Evolutionary conservation across 2,797 vertebrate genomes (phyloP), one percentile per base, ranked within the genome.

Genomic region (Arctocebus calabarensis): DNA sequence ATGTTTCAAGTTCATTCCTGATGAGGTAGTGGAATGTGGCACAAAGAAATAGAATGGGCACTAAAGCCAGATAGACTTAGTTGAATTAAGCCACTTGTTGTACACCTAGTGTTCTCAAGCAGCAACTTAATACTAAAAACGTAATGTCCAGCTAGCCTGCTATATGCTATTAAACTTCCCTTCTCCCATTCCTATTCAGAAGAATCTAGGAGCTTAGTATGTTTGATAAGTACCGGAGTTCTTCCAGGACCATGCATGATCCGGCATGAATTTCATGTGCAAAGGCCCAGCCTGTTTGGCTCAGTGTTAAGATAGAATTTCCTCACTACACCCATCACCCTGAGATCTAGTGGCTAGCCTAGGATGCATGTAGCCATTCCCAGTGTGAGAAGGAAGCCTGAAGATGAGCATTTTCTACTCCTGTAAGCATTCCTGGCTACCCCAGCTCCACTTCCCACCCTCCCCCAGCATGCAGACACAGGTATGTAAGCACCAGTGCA

Each of bases 81-180:
- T 62, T 81, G 27, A 17, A 89, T 19, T 77, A 74, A 55, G 10
- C 43, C 32, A 81, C 5, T 79, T 90, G 52, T 0, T 86, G 2
- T 64, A 73, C 29, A n/a, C 43, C 62, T 2, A 27, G 68, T 83
- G 77, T 95, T 71, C 52, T 83, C 20, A 93, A 57, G 73, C 23
- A 90, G 32, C 17, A 66, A 84, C n/a, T 74, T 90, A 37, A 48
- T 48, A 77, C 48, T 73, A 91, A 89, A 86, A 91, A 92, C 19
- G 8, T 6, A 48, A 66, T 32, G n/a, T 1, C 62, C 27, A 70
- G 27, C 20, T 23, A 37, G 77, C 5, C 43, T 70, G 25, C 55
- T 88, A 10, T 62, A 45, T n/a, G 64, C 11, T 84, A n/a, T 87
- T 94, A 59, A 45, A 91, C 23, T 84, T 66, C 10, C 40, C 82